Percentiles rank a stretch among this genome's conserved stretches.
These are phyloP conservation scores for Calameuta filiformis DNA, from an alignment of 2,888 invertebrate species.

Conservation along the genomic window DNA sequence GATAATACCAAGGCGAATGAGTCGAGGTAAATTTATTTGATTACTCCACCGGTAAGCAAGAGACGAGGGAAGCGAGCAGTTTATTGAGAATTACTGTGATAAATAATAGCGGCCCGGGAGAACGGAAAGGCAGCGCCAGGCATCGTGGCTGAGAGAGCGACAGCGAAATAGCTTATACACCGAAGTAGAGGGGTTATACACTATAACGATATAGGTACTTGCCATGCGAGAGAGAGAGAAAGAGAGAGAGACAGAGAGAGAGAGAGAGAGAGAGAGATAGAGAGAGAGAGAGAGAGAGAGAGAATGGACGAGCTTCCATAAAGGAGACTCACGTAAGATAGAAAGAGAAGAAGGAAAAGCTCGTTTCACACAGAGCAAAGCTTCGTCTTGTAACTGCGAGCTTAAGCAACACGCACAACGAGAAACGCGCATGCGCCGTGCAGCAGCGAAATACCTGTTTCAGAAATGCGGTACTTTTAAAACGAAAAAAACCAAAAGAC, in stretches of 20 bases:
- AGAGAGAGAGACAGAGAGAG: constrained; percentile 15
- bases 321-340: too few species aligned
- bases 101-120: constrained; percentile 52
- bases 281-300: constrained; percentile 17
- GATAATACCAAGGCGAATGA: not conserved
- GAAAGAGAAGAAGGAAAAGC: too few species aligned
- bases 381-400: too few species aligned
- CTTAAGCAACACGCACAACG: too few species aligned
- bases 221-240: constrained; percentile 11
- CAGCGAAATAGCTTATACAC: constrained; percentile 31
- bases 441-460: not conserved
- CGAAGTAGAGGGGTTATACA: not conserved
- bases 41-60: constrained; percentile 44
- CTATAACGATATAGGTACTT: too few species aligned
- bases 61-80: constrained; percentile 50
- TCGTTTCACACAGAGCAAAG: too few species aligned
- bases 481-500: not conserved
- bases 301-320: constrained; percentile 6
- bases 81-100: constrained; percentile 59
- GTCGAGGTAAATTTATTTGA: constrained; percentile 52
- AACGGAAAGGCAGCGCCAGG: constrained; percentile 25
- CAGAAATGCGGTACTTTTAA: not conserved
- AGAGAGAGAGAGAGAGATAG: constrained; percentile 13
- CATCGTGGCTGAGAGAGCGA: constrained; percentile 32
- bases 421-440: not conserved